Evolutionary conservation across 2,113 vertebrate species (phyloP).

Genomic region (Oncorhynchus keta): DNA sequence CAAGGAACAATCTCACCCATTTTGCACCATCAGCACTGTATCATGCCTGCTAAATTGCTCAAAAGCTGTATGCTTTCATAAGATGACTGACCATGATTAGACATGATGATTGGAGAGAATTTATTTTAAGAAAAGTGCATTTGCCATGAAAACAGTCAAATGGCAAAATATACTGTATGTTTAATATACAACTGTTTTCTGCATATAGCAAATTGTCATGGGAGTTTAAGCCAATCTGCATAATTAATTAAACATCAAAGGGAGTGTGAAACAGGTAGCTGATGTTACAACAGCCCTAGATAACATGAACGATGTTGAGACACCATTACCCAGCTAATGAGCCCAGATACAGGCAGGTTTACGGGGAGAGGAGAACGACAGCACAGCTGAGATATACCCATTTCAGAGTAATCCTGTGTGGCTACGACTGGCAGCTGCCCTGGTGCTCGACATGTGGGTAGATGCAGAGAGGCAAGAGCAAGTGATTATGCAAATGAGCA

Average conservation of each 20-base stretch:
- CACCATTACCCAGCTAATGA: constrained; percentile 79
- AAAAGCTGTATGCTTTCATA: not conserved
- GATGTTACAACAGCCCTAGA: constrained; percentile 52
- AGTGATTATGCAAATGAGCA: constrained; percentile 77
- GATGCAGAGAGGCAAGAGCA: constrained; percentile 38
- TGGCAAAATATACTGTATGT: not conserved
- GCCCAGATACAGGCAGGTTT: constrained; percentile 62
- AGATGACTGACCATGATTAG: not conserved
- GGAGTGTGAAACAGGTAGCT: constrained; percentile 73
- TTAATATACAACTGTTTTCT: not conserved
- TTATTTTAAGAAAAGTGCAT: not conserved
- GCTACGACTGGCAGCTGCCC: constrained; percentile 58
- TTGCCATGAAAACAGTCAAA: not conserved
- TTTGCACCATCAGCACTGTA: not conserved
- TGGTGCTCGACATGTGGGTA: constrained; percentile 55
- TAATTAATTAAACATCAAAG: constrained; percentile 78
- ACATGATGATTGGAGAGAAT: not conserved
- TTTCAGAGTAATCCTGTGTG: constrained; percentile 56
- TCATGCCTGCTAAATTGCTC: not conserved
- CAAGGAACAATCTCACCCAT: not conserved
- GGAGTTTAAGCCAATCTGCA: constrained; percentile 29
- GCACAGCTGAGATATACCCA: constrained; percentile 56
- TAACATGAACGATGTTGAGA: constrained; percentile 75
- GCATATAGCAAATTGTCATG: not conserved
- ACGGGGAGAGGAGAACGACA: constrained; percentile 34